A percentile compares a stretch with the other conserved stretches of the same genome.
These are phyloP conservation scores for Apteryx mantelli DNA, from an alignment of 2,113 vertebrate species.

Conservation along the genomic window DNA sequence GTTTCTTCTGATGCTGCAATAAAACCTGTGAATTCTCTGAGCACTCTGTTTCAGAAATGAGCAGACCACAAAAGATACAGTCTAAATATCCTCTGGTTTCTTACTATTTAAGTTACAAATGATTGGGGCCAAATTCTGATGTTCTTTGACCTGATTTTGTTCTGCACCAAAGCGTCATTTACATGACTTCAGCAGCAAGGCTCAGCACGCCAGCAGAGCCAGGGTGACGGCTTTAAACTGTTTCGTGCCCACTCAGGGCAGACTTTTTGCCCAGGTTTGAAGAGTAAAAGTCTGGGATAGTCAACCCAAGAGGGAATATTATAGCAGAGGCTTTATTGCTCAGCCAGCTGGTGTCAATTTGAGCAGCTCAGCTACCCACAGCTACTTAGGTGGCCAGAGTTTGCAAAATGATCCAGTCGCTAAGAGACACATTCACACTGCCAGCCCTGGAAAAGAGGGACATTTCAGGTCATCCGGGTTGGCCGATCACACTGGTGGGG, in stretches of 20 bases:
- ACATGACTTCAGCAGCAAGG: background rate
- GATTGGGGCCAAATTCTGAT: background rate
- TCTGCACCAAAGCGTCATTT: background rate
- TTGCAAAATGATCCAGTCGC: background rate
- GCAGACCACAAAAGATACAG: background rate
- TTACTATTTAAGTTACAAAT: background rate
- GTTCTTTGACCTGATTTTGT: background rate
- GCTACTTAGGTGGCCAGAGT: background rate
- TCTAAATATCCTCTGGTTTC: background rate
- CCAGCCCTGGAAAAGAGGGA: background rate
- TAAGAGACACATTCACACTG: background rate
- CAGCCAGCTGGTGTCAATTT: background rate
- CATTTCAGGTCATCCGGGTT: background rate
- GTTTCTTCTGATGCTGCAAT: slow-evolving; percentile 35
- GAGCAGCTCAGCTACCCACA: background rate
- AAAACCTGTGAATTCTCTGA: background rate
- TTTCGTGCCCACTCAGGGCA: fast-evolving
- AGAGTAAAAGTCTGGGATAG: background rate
- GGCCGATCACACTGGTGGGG: background rate
- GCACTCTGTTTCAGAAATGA: slow-evolving; percentile 9
- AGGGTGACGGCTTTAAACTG: fast-evolving
- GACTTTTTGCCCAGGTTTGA: background rate
- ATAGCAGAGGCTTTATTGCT: background rate
- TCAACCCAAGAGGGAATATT: background rate
- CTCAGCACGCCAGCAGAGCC: background rate